phyloP scores from a whole-genome alignment of 53 echinoderm and acorn worm genomes.

The Arbacia lixula region DNA sequence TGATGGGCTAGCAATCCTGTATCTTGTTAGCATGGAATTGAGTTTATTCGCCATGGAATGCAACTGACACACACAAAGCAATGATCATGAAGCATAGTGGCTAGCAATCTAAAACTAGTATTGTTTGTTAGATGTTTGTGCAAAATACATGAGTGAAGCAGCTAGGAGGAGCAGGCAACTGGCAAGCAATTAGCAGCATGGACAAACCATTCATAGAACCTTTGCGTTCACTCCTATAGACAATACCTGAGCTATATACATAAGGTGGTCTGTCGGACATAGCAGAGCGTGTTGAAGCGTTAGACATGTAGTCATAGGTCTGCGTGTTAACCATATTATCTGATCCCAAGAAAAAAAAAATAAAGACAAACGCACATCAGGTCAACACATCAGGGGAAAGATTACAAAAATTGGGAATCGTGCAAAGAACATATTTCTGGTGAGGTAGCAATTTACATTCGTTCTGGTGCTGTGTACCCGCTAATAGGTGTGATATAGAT shows the following conservation, averaged over 20 bases:
- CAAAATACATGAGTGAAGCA: no score
- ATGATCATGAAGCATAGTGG: no score
- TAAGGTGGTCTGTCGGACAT: constrained; percentile 77
- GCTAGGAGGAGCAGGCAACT: no score
- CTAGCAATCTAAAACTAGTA: no score
- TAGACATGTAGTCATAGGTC: constrained; percentile 59
- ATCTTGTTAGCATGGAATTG: no score
- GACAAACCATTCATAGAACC: no score
- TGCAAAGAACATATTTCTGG: constrained; percentile 10
- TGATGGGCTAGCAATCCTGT: no score
- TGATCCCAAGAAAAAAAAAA: constrained; percentile 23
- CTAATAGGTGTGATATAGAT: not conserved
- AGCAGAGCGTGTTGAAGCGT: constrained; percentile 59
- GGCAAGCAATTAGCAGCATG: no score
- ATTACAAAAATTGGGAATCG: not conserved
- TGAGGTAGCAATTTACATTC: not conserved
- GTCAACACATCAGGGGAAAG: constrained; percentile 4
- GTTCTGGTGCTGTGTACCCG: constrained; percentile 3
- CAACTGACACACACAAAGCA: no score
- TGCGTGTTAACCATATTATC: constrained; percentile 62
- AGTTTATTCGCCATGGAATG: no score
- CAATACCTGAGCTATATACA: constrained; percentile 84
- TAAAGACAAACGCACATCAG: constrained; percentile 14
- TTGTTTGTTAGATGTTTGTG: no score
- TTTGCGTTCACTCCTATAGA: no score